Base-by-base conservation (phyloP, 2,888 invertebrate species). In the Tyria jacobaeae region DNA sequence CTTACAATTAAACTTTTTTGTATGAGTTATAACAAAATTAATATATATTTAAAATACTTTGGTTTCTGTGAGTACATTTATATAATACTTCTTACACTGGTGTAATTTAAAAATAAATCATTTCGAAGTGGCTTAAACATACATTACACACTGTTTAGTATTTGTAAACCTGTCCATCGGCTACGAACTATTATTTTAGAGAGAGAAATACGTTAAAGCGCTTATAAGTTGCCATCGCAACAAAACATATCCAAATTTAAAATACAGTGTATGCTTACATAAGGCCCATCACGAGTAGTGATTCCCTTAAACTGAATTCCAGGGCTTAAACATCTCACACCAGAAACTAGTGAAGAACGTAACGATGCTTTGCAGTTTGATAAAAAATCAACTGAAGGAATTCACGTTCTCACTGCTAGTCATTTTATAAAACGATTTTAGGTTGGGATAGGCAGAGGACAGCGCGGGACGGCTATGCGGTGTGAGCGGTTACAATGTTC, bases 31-130 rank as follows among this genome's bases (percentile, higher is more conserved):
- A 86, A 89, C 82, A 86, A 83, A 84, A 83, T 74, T 80, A 84
- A 79, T 80, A 83, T n/a, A n/a, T 74, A 86, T 66, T 61, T 60
- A 66, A 66, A 76, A 87, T 86, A 90, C 92, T 92, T 92, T 92
- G 92, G 92, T 92, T 88, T 80, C 70, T 78, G 82, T 83, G 86
- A 86, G 87, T 88, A 88, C 64, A 75, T 63, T 63, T 39, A 66
- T 72, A n/a, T n/a, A 70, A 66, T 66, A 68, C 73, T 76, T 77
- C 70, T 54, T 70, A 77, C 72, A 73, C 66, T 71, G 77, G 73
- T 71, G 68, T 59, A 62, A 69, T 58, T 69, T 67, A 59, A 71
- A 66, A 73, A 66, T 49, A 51, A 63, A 68, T 39, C 48, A 57
- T 51, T 61, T 48, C 49, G 35, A 61, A 62, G 76, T 72, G 76